phyloP scores from a whole-genome alignment of 2,797 vertebrate genomes.

The Alcedo quadribrachys region DNA sequence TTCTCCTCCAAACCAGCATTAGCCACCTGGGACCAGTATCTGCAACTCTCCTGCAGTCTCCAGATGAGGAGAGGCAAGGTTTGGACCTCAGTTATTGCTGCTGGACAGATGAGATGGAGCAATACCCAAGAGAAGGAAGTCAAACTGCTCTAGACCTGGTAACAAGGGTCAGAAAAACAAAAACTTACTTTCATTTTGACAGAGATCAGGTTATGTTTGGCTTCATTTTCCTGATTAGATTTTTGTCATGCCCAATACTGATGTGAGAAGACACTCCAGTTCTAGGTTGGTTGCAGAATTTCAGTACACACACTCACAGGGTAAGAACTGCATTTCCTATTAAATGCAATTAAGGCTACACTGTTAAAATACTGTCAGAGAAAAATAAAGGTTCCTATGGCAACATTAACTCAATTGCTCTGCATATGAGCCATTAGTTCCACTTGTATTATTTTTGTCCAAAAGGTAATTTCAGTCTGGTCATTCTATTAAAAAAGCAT shows the following conservation, averaged over 20 bases:
- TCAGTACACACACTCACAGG: background rate
- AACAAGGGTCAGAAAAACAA: background rate
- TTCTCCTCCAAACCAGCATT: background rate
- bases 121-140: background rate
- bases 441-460: slow-evolving; percentile 48
- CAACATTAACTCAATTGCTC: slow-evolving; percentile 48
- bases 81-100: background rate
- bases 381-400: slow-evolving; percentile 59
- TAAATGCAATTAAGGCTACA: slow-evolving; percentile 25
- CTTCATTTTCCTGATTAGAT: background rate
- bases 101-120: background rate
- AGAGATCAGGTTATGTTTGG: background rate
- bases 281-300: background rate
- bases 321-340: background rate
- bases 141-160: background rate
- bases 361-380: slow-evolving; percentile 13
- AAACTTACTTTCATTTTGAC: background rate
- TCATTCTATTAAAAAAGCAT: background rate
- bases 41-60: background rate
- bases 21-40: no score
- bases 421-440: slow-evolving; percentile 35
- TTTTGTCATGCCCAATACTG: background rate
- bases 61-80: background rate
- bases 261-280: background rate
- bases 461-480: slow-evolving; percentile 28